phyloP scores from a whole-genome alignment of 2,113 vertebrate species.

The Daboia siamensis region DNA sequence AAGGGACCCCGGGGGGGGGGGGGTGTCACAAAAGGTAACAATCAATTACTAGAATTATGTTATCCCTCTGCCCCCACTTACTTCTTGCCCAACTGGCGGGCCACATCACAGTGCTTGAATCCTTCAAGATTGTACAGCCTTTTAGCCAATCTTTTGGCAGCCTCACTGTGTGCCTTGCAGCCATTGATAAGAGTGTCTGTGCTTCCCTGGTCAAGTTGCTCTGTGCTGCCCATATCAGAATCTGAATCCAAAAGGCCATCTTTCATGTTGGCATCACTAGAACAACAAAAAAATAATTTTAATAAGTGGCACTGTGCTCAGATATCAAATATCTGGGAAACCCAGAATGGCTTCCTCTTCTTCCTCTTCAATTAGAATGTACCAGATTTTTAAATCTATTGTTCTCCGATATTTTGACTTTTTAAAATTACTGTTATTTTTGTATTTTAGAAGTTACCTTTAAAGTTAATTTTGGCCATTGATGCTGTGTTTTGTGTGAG shows the following conservation, averaged over 20 bases:
- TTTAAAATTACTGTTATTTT: not conserved
- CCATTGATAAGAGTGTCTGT: slow-evolving; percentile 88
- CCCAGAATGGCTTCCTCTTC: not conserved
- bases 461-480: not conserved
- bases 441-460: not conserved
- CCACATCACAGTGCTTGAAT: slow-evolving; percentile 94
- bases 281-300: slow-evolving; percentile 12
- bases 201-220: slow-evolving; percentile 80
- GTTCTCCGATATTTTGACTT: not conserved
- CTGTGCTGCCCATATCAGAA: slow-evolving; percentile 86
- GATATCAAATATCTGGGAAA: not conserved
- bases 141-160: slow-evolving; percentile 88
- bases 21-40: not conserved
- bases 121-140: slow-evolving; percentile 92
- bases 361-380: not conserved
- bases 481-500: not conserved
- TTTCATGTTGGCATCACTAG: slow-evolving; percentile 87
- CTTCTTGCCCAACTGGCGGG: slow-evolving; percentile 95
- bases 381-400: not conserved
- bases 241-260: slow-evolving; percentile 86
- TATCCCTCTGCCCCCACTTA: slow-evolving; percentile 59
- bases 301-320: fast-evolving
- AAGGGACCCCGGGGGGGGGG: not conserved
- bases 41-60: too few species aligned
- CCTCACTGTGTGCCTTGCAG: slow-evolving; percentile 83